A percentile compares a stretch with the other conserved stretches of the same genome.
Conservation (phyloP, 2,113 vertebrate genomes). For the Xerus inauris region DNA sequence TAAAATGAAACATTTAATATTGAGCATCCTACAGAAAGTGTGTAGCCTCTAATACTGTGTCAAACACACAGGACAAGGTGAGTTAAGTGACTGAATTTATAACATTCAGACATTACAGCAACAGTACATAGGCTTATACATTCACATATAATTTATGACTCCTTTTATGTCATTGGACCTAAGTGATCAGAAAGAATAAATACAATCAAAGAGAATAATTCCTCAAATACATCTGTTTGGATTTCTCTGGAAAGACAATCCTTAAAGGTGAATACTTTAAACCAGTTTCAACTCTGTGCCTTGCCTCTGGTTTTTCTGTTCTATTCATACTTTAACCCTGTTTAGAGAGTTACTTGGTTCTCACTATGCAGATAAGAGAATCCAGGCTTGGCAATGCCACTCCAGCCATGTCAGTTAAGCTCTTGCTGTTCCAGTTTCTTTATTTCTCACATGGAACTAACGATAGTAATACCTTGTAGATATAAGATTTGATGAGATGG, state of each 20-base stretch:
- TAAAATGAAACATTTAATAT: slow-evolving; percentile 74
- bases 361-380: not conserved
- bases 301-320: not conserved
- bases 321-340: not conserved
- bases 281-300: not conserved
- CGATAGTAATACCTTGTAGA: not conserved
- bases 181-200: not conserved
- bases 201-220: not conserved
- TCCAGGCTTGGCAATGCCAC: not conserved
- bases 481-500: not conserved
- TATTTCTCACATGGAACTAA: not conserved
- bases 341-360: not conserved
- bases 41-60: slow-evolving; percentile 39
- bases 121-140: not conserved
- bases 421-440: not conserved
- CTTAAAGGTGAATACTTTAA: not conserved
- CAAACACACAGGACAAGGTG: not conserved
- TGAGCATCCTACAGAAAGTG: slow-evolving; percentile 42
- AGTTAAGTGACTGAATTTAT: not conserved
- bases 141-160: slow-evolving; percentile 1
- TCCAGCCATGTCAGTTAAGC: not conserved
- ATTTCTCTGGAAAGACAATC: not conserved
- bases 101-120: not conserved
- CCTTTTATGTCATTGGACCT: not conserved
- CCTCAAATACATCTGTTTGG: not conserved